A percentile compares a stretch with the other conserved stretches of the same genome.
These are phyloP conservation scores for Diadromus collaris DNA, from an alignment of 2,888 invertebrate species.

Conservation along the genomic window DNA sequence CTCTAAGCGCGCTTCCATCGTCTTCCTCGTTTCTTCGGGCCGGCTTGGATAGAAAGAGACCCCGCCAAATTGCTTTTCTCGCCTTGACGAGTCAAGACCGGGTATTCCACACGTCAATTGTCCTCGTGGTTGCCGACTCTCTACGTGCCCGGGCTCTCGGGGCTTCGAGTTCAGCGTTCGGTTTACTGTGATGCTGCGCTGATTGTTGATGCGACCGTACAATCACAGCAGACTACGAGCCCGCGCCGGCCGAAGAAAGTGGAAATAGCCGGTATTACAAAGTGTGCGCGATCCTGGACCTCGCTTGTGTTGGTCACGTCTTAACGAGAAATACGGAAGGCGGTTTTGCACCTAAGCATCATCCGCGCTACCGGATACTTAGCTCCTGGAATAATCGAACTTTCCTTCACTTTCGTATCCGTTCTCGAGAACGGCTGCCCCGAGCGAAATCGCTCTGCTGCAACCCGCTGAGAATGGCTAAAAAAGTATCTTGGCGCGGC, in stretches of 20 bases:
- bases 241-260: slow-evolving; percentile 28
- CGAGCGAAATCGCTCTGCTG: neutral
- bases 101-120: slow-evolving; percentile 44
- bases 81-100: slow-evolving; percentile 49
- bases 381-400: slow-evolving; percentile 21
- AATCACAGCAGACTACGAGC: neutral
- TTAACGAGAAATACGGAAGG: slow-evolving; percentile 50
- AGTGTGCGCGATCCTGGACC: slow-evolving; percentile 13
- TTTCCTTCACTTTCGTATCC: slow-evolving; percentile 14
- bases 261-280: slow-evolving; percentile 32
- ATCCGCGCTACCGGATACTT: slow-evolving; percentile 30
- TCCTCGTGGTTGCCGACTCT: slow-evolving; percentile 54
- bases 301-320: slow-evolving; percentile 8
- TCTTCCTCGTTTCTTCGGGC: slow-evolving; percentile 49
- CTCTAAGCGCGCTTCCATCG: slow-evolving; percentile 64
- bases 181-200: slow-evolving; percentile 30
- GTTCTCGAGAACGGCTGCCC: neutral
- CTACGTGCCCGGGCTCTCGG: slow-evolving; percentile 41
- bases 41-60: slow-evolving; percentile 53
- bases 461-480: neutral
- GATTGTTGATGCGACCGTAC: slow-evolving; percentile 16
- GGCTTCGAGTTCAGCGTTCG: slow-evolving; percentile 17
- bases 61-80: slow-evolving; percentile 62
- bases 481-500: neutral
- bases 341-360: slow-evolving; percentile 27